Conservation (phyloP, 2,113 vertebrate species). For the Mugil cephalus region DNA sequence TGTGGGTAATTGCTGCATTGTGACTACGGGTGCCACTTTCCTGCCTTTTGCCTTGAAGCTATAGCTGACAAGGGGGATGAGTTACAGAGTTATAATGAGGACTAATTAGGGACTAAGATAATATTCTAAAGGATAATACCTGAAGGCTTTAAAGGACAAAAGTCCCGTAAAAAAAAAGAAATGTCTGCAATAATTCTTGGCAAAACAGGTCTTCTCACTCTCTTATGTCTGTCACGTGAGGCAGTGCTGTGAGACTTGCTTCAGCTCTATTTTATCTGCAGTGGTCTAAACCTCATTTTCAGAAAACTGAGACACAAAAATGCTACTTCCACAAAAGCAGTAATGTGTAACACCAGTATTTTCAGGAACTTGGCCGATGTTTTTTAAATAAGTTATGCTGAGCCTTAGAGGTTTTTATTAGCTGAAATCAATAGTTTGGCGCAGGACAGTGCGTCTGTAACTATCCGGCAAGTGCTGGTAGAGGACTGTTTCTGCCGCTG, state of each 20-base stretch:
- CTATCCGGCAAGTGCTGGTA: slow-evolving; percentile 13
- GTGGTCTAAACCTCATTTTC: slow-evolving; percentile 3
- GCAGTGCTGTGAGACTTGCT: too few relatives aligned
- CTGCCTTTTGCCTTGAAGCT: slow-evolving; percentile 49
- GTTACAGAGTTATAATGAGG: slow-evolving; percentile 58
- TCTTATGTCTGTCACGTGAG: too few relatives aligned
- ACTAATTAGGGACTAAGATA: slow-evolving; percentile 75
- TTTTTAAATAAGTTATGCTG: slow-evolving; percentile 6
- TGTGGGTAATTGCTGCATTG: slow-evolving; percentile 30
- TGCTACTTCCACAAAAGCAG: slow-evolving; percentile 1
- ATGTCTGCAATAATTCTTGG: slow-evolving; percentile 39
- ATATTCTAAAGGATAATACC: slow-evolving; percentile 66
- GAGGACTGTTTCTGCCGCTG: slow-evolving; percentile 15
- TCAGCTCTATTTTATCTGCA: slow-evolving; percentile 21
- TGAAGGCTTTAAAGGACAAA: slow-evolving; percentile 71
- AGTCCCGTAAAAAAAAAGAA: slow-evolving; percentile 40
- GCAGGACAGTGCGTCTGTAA: slow-evolving; percentile 41
- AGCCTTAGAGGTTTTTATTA: slow-evolving; percentile 9
- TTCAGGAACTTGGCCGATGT: slow-evolving; percentile 6
- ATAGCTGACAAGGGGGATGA: slow-evolving; percentile 50
- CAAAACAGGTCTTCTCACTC: slow-evolving; percentile 38
- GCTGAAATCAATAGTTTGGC: slow-evolving; percentile 42
- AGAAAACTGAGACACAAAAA: slow-evolving; percentile 9
- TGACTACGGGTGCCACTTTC: slow-evolving; percentile 37
- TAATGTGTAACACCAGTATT: background rate